Evolutionary conservation across 2,888 invertebrate species (phyloP).

Genomic region (Limnephilus lunatus): DNA sequence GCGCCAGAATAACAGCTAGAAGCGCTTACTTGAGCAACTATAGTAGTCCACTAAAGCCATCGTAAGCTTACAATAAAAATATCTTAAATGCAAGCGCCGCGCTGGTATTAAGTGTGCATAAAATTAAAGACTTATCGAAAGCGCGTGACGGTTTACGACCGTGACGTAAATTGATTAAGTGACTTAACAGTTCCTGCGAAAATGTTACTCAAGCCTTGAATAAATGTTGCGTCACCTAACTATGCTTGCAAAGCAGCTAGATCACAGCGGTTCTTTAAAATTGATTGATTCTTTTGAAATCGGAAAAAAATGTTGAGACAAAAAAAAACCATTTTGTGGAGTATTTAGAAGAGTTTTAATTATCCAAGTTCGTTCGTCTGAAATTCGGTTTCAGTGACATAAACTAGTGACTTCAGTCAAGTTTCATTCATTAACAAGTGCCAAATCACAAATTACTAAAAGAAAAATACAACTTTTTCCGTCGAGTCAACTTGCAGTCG

Average conservation of each 20-base stretch:
- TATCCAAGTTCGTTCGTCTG: not conserved
- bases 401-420: not conserved
- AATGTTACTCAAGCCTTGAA: not conserved
- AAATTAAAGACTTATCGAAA: slow-evolving; percentile 41
- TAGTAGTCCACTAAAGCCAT: not conserved
- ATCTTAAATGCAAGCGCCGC: slow-evolving; percentile 14
- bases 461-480: too few relatives aligned
- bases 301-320: not conserved
- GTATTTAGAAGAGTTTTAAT: not conserved
- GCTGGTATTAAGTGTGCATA: slow-evolving; percentile 8
- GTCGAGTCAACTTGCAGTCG: too few relatives aligned
- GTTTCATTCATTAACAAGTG: too few relatives aligned
- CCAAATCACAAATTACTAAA: too few relatives aligned
- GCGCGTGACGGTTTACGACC: slow-evolving; percentile 23
- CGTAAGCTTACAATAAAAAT: slow-evolving; percentile 19
- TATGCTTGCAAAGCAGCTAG: not conserved
- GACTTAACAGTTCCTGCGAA: not conserved
- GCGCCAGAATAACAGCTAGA: slow-evolving; percentile 20
- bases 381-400: not conserved
- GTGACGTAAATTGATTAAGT: slow-evolving; percentile 26
- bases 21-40: slow-evolving; percentile 4
- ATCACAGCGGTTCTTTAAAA: not conserved
- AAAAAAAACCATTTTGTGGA: not conserved
- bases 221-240: not conserved
- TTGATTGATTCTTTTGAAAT: not conserved